Base-by-base conservation (phyloP, 2,888 invertebrate genomes). In the Philhelius pedissequus region DNA sequence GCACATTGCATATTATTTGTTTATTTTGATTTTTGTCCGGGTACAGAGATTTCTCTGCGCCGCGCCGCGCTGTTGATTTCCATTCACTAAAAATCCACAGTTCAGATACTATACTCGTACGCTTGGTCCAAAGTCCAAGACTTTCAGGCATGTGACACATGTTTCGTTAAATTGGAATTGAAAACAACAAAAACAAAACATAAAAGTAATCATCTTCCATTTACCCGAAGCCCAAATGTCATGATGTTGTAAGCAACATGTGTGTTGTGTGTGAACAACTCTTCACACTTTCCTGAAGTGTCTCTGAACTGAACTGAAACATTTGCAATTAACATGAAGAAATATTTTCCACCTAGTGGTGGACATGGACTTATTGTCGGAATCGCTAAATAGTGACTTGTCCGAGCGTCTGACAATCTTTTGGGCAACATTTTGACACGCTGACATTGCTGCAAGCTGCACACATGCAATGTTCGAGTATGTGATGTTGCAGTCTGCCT, bases 141-240 rank as follows among this genome's bases (percentile, higher is more conserved):
- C 64, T 48, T 70, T 52, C 54, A 54, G 48, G 38, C 75, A 70
- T n/a, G 64, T 81, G 80, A 81, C 80, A 81, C 62, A 76, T 76
- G 80, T 75, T n/a, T n/a, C 75, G 64, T 5, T 20, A 32, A 38
- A 32, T 20, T 45, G 27, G 30, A 64, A 69, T 32, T 30, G 40
- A 56, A 64, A 81, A 76, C 13, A 32, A 54, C 5, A 60, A 60
- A 38, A 20, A 35, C 13, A 50, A 25, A 48, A 20, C 45, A 22
- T 48, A 38, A n/a, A 54, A 50, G 30, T 54, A 43, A 48, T 50
- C 62, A 58, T 78, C 50, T 64, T 64, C 43, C 62, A 62, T 62
- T 43, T 62, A 27, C 9, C 11, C 43, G 8, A 43, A 43, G 43
- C n/a, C n/a, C n/a, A n/a, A n/a, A n/a, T n/a, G n/a, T 43, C 27